Conservation (phyloP, 1,140 invertebrate genomes). For the Drosophila simulans region DNA sequence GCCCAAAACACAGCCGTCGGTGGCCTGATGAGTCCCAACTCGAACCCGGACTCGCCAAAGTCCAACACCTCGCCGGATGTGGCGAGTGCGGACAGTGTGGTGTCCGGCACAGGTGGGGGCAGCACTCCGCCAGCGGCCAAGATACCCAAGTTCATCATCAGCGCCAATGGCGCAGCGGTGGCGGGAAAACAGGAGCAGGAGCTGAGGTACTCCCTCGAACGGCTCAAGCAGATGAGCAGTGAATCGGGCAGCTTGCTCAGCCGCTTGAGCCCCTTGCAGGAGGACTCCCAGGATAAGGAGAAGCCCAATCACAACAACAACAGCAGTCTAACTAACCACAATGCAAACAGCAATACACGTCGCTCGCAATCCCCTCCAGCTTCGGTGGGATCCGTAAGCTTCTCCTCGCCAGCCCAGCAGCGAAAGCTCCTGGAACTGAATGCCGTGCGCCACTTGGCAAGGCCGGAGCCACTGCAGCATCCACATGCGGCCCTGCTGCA, state of each 20-base stretch:
- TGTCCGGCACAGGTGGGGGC: conserved; percentile 9
- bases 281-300: conserved; percentile 59
- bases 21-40: conserved; percentile 79
- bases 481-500: conserved; percentile 78
- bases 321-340: conserved; percentile 39
- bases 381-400: conserved; percentile 16
- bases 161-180: conserved; percentile 35
- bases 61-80: conserved; percentile 75
- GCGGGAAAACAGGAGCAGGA: conserved; percentile 63
- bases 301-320: conserved; percentile 53
- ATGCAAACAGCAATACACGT: conserved; percentile 36
- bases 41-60: conserved; percentile 80
- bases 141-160: conserved; percentile 79
- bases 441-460: conserved; percentile 63
- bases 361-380: conserved; percentile 55
- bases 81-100: conserved; percentile 26
- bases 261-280: conserved; percentile 67
- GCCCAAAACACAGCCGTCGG: conserved; percentile 58
- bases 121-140: conserved; percentile 52
- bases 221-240: conserved; percentile 80
- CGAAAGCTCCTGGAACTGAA: conserved; percentile 68
- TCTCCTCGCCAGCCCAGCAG: conserved; percentile 59
- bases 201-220: conserved; percentile 74
- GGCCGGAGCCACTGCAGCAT: conserved; percentile 79
- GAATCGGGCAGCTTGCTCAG: conserved; percentile 65